These are phyloP conservation scores for Epizoanthus stellaris DNA, from an alignment of 92 coral and sea anemone genomes.

Conservation along the genomic window DNA sequence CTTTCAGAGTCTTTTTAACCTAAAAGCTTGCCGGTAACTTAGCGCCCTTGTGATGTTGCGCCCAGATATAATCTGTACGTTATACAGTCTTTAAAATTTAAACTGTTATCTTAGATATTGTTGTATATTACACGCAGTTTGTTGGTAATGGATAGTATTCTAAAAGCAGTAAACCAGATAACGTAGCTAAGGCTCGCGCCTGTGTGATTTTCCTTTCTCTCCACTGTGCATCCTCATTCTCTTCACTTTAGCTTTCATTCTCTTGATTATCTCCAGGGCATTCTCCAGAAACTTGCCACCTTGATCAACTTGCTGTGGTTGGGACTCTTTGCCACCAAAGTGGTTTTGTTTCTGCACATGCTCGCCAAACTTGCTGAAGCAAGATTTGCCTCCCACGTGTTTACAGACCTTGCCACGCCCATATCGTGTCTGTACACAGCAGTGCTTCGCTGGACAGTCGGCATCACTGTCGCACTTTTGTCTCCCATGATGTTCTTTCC, in stretches of 20 bases:
- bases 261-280: neutral
- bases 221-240: neutral
- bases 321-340: neutral
- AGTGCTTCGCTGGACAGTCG: conserved; percentile 12
- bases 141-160: too few species aligned
- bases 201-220: neutral
- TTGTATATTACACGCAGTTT: too few species aligned
- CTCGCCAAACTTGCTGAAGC: neutral
- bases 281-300: conserved; percentile 2
- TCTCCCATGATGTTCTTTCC: neutral
- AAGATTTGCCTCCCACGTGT: neutral
- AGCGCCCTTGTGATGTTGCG: too few species aligned
- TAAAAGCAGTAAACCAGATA: neutral
- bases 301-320: neutral
- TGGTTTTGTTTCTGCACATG: neutral
- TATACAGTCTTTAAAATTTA: too few species aligned
- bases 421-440: neutral
- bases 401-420: conserved; percentile 2
- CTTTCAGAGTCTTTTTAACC: too few species aligned
- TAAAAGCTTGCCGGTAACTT: too few species aligned
- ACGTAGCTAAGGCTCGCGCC: neutral
- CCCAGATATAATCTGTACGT: too few species aligned
- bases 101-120: too few species aligned
- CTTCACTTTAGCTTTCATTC: conserved; percentile 2
- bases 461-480: neutral